These are phyloP conservation scores for Poecilus cupreus DNA, from an alignment of 2,888 invertebrate species.

Conservation along the genomic window DNA sequence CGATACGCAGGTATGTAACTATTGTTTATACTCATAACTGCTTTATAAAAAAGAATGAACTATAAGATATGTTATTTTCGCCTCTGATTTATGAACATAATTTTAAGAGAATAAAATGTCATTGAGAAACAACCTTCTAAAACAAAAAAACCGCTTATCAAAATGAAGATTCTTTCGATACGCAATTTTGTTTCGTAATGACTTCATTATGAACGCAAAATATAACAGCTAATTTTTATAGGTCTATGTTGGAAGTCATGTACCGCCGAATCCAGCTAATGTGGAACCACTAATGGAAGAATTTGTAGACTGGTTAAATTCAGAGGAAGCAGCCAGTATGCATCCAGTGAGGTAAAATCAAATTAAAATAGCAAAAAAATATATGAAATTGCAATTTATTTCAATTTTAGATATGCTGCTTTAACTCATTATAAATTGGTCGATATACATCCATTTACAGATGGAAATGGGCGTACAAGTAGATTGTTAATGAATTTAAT, in stretches of 20 bases:
- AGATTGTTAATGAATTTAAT: constrained; percentile 96
- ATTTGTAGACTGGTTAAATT: constrained; percentile 95
- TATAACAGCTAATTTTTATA: constrained; percentile 59
- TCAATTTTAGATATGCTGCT: constrained; percentile 86
- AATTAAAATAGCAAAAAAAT: background rate
- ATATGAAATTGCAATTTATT: background rate
- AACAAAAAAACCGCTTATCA: no score
- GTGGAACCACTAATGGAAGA: constrained; percentile 88
- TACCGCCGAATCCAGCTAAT: constrained; percentile 91
- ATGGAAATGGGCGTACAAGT: constrained; percentile 97
- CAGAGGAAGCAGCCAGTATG: constrained; percentile 87
- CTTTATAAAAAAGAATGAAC: no score
- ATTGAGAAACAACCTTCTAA: no score
- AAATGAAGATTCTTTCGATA: no score
- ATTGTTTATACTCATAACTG: background rate
- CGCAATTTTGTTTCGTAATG: no score
- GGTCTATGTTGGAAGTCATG: constrained; percentile 96
- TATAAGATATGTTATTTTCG: no score
- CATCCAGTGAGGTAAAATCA: constrained; percentile 86
- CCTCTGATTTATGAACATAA: no score
- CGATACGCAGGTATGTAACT: constrained; percentile 78
- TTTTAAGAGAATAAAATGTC: no score
- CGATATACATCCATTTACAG: constrained; percentile 96
- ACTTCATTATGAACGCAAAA: no score
- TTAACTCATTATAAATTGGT: constrained; percentile 97